phyloP scores from a whole-genome alignment of 1,140 invertebrate genomes.

The Tetragnatha versicolor region DNA sequence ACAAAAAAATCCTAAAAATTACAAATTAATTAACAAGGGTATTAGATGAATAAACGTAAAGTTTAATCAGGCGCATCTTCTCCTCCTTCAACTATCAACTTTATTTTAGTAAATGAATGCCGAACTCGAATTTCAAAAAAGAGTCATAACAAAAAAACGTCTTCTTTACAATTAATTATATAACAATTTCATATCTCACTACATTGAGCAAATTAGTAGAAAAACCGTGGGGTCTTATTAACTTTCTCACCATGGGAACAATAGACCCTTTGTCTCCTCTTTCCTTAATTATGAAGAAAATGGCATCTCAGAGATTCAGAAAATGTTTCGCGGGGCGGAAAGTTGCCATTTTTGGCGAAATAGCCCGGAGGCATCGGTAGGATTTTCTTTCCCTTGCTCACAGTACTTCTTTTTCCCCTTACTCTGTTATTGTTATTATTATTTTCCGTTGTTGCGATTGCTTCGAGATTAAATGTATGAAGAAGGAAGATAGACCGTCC shows the following conservation, averaged over 20 bases:
- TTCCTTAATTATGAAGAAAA: slow-evolving; percentile 1
- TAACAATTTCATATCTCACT: not conserved
- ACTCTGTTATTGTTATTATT: not conserved
- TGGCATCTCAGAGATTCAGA: not conserved
- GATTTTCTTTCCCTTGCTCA: not conserved
- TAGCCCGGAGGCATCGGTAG: not conserved
- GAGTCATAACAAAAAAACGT: too few relatives aligned
- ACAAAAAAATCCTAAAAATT: too few relatives aligned
- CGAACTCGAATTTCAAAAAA: too few relatives aligned
- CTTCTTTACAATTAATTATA: slow-evolving; percentile 6
- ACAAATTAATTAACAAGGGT: too few relatives aligned
- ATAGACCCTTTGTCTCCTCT: not conserved
- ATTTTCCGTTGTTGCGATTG: not conserved
- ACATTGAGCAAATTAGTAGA: slow-evolving; percentile 4
- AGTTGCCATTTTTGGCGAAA: not conserved
- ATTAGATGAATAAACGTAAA: too few relatives aligned
- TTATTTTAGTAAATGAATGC: too few relatives aligned
- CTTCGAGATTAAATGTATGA: slow-evolving; percentile 10
- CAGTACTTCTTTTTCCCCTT: not conserved
- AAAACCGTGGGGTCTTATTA: not conserved
- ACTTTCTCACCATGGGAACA: slow-evolving; percentile 6
- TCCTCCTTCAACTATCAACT: too few relatives aligned
- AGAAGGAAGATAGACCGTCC: not conserved
- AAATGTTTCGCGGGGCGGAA: not conserved
- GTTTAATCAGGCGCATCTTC: too few relatives aligned